phyloP scores from a whole-genome alignment of 2,888 invertebrate genomes.

The Rotaria socialis region DNA sequence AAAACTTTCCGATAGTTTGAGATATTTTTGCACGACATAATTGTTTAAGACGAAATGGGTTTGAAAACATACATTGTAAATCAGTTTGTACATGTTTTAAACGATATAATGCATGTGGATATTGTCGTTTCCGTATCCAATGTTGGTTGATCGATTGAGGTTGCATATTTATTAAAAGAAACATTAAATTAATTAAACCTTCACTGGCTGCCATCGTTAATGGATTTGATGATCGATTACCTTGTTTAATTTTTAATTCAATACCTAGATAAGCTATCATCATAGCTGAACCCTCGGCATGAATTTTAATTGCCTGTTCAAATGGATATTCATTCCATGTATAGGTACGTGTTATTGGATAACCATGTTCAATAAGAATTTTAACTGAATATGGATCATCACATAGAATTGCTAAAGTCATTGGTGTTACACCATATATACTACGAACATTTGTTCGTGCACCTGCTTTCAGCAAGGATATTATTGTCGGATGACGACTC shows the following conservation, averaged over 20 bases:
- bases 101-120: not conserved
- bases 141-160: not conserved
- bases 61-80: not conserved
- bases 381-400: not conserved
- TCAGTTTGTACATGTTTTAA: not conserved
- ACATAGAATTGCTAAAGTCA: not conserved
- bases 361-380: constrained; percentile 26
- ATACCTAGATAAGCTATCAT: not conserved
- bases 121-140: constrained; percentile 16
- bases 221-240: not conserved
- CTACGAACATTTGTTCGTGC: not conserved
- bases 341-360: not conserved
- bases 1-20: constrained; percentile 1
- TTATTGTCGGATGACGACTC: not conserved
- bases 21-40: not conserved
- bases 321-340: constrained; percentile 15
- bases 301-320: not conserved
- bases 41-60: constrained; percentile 10
- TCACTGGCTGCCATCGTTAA: not conserved
- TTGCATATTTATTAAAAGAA: not conserved
- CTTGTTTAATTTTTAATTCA: not conserved
- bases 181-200: not conserved
- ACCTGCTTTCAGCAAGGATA: not conserved
- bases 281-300: not conserved
- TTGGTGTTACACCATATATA: constrained; percentile 1